Evolutionary conservation across 2,797 vertebrate species (phyloP), one percentile per base, ranked within the genome.

Genomic region (Gambusia yucatana): DNA sequence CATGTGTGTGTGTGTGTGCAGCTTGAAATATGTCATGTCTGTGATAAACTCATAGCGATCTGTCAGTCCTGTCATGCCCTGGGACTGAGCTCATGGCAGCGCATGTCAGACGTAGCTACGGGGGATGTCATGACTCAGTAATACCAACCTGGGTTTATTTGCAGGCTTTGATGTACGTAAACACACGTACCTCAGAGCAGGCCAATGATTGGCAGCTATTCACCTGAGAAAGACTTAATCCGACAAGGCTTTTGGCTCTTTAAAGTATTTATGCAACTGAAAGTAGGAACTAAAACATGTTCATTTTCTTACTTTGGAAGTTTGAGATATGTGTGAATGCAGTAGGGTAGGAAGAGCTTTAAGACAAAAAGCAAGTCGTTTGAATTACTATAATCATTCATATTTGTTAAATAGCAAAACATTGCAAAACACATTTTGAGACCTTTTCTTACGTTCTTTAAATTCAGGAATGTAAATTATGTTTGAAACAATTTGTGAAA

Each of bases 101-200:
- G 83, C 72, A 69, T 88, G 91, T 92, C 94, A 93, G 77, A 80
- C 82, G 82, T 73, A 82, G 90, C 93, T 91, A 82, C 73, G 78
- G 91, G 90, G 80, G 75, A 85, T 92, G 93, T 92, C 90, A 93
- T 77, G 81, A 84, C 84, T 93, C 92, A 89, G 87, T 93, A 86
- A 79, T 25, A 86, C 44, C 75, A 72, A 87, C 90, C 79, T 74
- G 14, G 61, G 81, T 65, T 41, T 63, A 69, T 41, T n/a, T 25
- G 46, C 57, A 30, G 3, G 44, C 55, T 57, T 39, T 41, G 55
- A 61, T 41, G 7, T 46, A 75, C 75, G 41, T 79, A 72, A 75
- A 76, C n/a, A 75, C 77, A 70, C 36, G 61, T 50, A 77, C 59
- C 28, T 78, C 72, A 52, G 55, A 82, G 46, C 33, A 61, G 61